Evolutionary conservation across 2,113 vertebrate genomes (phyloP), one percentile per base, ranked within the genome.

Genomic region (Muntiacus reevesi): DNA sequence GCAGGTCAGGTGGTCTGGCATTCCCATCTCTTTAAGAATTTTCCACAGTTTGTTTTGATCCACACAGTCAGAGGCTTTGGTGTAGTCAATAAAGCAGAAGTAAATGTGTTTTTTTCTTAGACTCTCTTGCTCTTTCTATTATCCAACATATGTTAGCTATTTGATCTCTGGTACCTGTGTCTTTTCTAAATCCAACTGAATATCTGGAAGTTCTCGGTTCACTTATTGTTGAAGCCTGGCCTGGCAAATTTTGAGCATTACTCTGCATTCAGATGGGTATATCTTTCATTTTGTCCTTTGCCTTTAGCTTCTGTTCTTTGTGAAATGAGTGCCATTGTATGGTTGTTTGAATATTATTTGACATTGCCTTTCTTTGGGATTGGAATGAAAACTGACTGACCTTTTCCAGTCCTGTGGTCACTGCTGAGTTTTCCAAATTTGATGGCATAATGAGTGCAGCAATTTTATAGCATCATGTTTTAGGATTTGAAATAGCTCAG

Each of bases 21-120:
- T 36, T 71, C 64, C 17, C n/a, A 71, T 36, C n/a, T 71, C 33
- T 36, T 21, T 36, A 10, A 67, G 33, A 67, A 67, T 67, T 36
- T 67, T 67, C 64, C 64, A n/a, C 0, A 67, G 62, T 67, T 67
- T 67, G 16, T 67, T 67, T 33, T 67, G 33, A 67, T n/a, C 33
- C 33, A 67, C 64, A 67, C 64, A 67, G 33, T n/a, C 16, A 67
- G 19, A n/a, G 33, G 16, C 30, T 67, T n/a, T 67, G 33, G 7
- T n/a, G 8, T 67, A 67, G 62, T 67, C 16, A 67, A n/a, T n/a
- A 67, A 67, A n/a, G 16, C 33, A 67, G 16, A 67, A 19, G 16
- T 67, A 67, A 1, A n/a, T n/a, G 47, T 47, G 47, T 1, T 3
- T 3, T n/a, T 64, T 64, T 33, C 17, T 64, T 0, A 3, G n/a